Conservation (phyloP, 2,888 invertebrate species). For the Parasteatoda lunata region DNA sequence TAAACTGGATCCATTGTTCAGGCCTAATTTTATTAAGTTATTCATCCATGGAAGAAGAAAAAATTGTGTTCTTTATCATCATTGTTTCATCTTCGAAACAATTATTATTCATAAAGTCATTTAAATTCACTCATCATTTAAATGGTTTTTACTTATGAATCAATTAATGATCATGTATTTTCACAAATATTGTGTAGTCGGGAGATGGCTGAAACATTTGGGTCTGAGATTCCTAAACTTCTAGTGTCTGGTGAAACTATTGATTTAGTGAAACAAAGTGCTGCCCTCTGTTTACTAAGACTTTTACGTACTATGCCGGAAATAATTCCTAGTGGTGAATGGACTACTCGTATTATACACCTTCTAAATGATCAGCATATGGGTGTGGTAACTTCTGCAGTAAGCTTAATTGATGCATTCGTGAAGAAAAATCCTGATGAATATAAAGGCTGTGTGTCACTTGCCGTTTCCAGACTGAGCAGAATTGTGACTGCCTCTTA, state of each 20-base stretch:
- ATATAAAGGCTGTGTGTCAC: conserved; percentile 98
- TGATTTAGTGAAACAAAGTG: conserved; percentile 99
- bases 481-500: conserved; percentile 99
- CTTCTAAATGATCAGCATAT: conserved; percentile 98
- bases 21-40: too few species aligned
- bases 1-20: too few species aligned
- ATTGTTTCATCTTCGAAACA: too few species aligned
- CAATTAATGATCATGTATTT: too few species aligned
- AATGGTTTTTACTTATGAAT: too few species aligned
- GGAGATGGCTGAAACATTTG: conserved; percentile 99
- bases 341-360: conserved; percentile 99
- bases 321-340: conserved; percentile 96
- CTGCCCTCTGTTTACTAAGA: conserved; percentile 95
- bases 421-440: conserved; percentile 99
- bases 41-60: too few species aligned
- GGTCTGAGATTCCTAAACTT: conserved; percentile 97
- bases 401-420: conserved; percentile 96
- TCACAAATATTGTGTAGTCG: too few species aligned
- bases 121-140: too few species aligned
- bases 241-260: conserved; percentile 99
- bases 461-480: conserved; percentile 97
- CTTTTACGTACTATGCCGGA: conserved; percentile 96
- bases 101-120: too few species aligned
- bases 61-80: too few species aligned
- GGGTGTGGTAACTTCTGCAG: conserved; percentile 99